phyloP scores from a whole-genome alignment of 2,888 invertebrate species.

The Teleiodes luculella region DNA sequence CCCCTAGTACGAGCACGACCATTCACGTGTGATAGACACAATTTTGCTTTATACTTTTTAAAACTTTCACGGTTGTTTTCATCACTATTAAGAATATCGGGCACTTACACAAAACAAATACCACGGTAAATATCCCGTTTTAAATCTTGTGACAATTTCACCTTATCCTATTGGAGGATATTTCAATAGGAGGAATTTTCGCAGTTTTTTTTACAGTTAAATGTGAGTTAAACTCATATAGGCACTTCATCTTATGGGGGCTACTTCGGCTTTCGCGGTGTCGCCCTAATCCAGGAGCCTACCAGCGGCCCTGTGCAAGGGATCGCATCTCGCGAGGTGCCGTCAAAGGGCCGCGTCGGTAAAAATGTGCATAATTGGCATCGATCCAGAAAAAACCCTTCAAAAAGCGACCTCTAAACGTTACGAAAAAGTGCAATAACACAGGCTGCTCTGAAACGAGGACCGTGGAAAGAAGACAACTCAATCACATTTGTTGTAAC shows the following conservation, averaged over 20 bases:
- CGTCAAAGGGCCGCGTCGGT: conserved; percentile 69
- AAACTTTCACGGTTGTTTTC: too few relatives aligned
- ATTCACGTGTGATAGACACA: too few relatives aligned
- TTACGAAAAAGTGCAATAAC: conserved; percentile 71
- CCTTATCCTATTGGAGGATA: too few relatives aligned
- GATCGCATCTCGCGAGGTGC: conserved; percentile 35
- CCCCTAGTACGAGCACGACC: too few relatives aligned
- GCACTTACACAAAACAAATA: too few relatives aligned
- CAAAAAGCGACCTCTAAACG: conserved; percentile 75
- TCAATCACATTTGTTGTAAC: too few relatives aligned
- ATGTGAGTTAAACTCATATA: too few relatives aligned
- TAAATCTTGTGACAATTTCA: too few relatives aligned
- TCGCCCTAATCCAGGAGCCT: neutral
- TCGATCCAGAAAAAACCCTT: conserved; percentile 66
- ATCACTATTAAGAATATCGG: too few relatives aligned
- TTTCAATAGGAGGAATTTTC: neutral
- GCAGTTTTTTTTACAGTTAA: neutral
- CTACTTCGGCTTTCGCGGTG: neutral
- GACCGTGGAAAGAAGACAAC: neutral
- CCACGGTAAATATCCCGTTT: too few relatives aligned
- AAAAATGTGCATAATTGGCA: conserved; percentile 78
- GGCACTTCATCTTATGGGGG: too few relatives aligned
- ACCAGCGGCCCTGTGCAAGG: conserved; percentile 3
- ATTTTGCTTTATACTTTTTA: too few relatives aligned
- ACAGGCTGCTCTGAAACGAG: conserved; percentile 46